These are phyloP conservation scores for Poeciliopsis turrubarensis DNA, from an alignment of 2,113 vertebrate species.

Conservation along the genomic window DNA sequence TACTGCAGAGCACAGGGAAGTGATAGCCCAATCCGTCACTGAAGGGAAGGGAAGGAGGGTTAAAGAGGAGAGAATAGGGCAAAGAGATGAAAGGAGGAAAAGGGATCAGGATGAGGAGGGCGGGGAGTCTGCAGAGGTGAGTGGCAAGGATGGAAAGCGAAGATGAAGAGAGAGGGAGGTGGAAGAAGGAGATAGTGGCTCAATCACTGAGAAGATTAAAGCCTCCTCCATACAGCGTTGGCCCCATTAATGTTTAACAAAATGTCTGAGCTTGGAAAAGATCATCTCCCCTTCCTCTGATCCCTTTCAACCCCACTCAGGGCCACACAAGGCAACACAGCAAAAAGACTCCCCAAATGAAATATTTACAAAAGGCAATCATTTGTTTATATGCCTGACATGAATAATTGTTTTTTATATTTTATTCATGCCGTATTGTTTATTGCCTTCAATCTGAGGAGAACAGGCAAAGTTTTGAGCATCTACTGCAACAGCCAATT, in stretches of 20 bases:
- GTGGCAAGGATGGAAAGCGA: conserved; percentile 27
- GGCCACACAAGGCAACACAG: conserved; percentile 43
- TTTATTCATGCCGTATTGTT: conserved; percentile 73
- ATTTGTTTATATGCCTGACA: conserved; percentile 70
- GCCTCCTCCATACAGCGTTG: conserved; percentile 46
- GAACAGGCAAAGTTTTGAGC: conserved; percentile 43
- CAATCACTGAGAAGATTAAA: conserved; percentile 62
- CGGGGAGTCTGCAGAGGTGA: conserved; percentile 54
- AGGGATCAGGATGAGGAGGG: conserved; percentile 56
- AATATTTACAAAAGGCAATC: conserved; percentile 71
- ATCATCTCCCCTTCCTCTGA: conserved; percentile 37
- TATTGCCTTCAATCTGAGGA: conserved; percentile 53
- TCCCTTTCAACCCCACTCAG: conserved; percentile 44
- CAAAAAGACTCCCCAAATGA: conserved; percentile 41
- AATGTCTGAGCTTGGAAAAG: conserved; percentile 38
- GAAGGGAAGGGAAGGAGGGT: conserved; percentile 3
- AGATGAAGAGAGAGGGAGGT: conserved; percentile 52
- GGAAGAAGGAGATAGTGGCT: conserved; percentile 51
- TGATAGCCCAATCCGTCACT: conserved; percentile 57
- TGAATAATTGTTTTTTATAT: conserved; percentile 68
- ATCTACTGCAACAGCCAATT: conserved; percentile 66
- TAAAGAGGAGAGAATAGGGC: conserved; percentile 40
- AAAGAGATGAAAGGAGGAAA: conserved; percentile 55
- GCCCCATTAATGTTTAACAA: conserved; percentile 69
- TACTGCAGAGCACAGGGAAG: conserved; percentile 42